Percentiles rank a stretch among this genome's conserved stretches.
Evolutionary conservation across 2,888 invertebrate species (phyloP).

Genomic region (Diogma glabrata): DNA sequence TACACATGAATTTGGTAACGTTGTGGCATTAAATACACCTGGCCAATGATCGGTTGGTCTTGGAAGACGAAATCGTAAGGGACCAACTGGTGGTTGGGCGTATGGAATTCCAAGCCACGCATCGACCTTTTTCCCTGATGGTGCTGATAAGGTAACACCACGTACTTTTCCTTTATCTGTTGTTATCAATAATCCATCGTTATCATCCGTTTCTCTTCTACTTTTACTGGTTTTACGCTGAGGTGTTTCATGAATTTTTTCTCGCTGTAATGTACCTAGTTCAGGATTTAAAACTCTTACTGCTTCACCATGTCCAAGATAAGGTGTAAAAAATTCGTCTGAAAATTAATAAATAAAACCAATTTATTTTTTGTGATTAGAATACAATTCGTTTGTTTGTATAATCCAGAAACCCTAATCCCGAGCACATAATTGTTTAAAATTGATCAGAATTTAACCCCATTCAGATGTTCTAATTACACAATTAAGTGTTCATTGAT

Average conservation of each 20-base stretch:
- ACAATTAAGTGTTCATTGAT: too few species aligned
- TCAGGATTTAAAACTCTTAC: slow-evolving; percentile 45
- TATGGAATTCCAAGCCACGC: slow-evolving; percentile 77
- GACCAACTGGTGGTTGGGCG: slow-evolving; percentile 66
- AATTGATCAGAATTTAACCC: too few species aligned
- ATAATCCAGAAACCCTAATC: too few species aligned
- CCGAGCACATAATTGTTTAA: too few species aligned
- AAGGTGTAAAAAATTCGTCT: slow-evolving; percentile 33
- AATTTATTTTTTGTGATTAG: too few species aligned
- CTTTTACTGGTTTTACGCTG: slow-evolving; percentile 32
- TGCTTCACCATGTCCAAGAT: slow-evolving; percentile 44
- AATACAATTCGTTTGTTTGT: too few species aligned
- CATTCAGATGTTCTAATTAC: too few species aligned
- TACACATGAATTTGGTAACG: slow-evolving; percentile 77
- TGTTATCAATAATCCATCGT: slow-evolving; percentile 61
- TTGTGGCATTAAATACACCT: slow-evolving; percentile 66
- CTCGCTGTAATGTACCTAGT: slow-evolving; percentile 39
- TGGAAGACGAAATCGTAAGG: slow-evolving; percentile 76
- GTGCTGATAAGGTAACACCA: slow-evolving; percentile 62
- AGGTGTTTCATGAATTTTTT: slow-evolving; percentile 27
- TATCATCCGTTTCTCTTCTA: slow-evolving; percentile 38
- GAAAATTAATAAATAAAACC: neutral
- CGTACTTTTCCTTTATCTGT: slow-evolving; percentile 67
- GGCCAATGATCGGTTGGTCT: slow-evolving; percentile 72
- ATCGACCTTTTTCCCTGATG: slow-evolving; percentile 68